A percentile compares a stretch with the other conserved stretches of the same genome.
Evolutionary conservation across 2,888 invertebrate species (phyloP).

Genomic region (Hypselothyrea guttata): DNA sequence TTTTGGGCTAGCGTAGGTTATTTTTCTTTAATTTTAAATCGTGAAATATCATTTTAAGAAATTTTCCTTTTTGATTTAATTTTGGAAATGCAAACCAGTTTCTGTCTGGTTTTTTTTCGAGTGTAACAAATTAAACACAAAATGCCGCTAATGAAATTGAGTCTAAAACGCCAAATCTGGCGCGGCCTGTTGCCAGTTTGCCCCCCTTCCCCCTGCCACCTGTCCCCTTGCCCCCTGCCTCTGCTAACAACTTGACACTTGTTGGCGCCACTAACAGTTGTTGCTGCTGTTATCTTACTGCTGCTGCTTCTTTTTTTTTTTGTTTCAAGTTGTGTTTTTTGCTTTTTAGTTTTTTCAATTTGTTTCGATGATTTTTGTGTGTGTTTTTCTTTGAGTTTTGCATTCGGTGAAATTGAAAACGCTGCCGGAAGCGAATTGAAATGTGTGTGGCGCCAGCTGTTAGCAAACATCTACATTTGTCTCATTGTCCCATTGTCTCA

Average conservation of each 20-base stretch:
- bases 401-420: constrained; percentile 60
- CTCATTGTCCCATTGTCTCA: not conserved
- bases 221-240: not conserved
- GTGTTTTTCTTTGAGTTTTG: constrained; percentile 25
- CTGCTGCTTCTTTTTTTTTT: constrained; percentile 21
- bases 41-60: too few species aligned
- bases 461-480: constrained; percentile 7
- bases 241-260: constrained; percentile 68
- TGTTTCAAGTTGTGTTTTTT: not conserved
- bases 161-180: constrained; percentile 23
- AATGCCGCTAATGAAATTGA: constrained; percentile 50
- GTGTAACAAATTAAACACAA: too few species aligned
- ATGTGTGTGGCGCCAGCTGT: constrained; percentile 45
- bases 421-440: constrained; percentile 60
- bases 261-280: constrained; percentile 65
- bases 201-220: not conserved
- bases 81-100: too few species aligned
- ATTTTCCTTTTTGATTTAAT: too few species aligned
- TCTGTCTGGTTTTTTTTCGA: too few species aligned
- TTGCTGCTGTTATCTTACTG: constrained; percentile 6
- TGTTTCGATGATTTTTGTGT: constrained; percentile 7
- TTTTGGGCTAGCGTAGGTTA: too few species aligned
- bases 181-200: constrained; percentile 14
- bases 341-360: not conserved
- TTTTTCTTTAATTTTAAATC: too few species aligned